Conservation (phyloP, 2,113 vertebrate genomes). For the Rhagologus leucostigma region DNA sequence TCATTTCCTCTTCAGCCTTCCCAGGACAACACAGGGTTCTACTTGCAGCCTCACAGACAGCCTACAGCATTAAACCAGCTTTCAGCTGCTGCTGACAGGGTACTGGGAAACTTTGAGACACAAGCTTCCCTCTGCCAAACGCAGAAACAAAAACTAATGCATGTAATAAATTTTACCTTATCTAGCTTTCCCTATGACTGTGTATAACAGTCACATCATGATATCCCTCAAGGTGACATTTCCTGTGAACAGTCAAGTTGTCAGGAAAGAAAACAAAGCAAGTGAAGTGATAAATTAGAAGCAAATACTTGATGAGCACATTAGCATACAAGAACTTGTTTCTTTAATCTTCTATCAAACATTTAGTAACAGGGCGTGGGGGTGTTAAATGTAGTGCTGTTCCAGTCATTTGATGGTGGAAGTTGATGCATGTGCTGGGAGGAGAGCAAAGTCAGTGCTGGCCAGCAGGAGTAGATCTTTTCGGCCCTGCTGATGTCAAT, state of each 20-base stretch:
- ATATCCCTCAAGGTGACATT: neutral
- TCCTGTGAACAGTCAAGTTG: neutral
- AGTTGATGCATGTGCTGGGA: neutral
- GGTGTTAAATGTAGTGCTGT: neutral
- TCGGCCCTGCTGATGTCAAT: slow-evolving; percentile 19
- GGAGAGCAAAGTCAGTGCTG: neutral
- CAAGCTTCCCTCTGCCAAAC: neutral
- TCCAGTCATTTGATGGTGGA: neutral
- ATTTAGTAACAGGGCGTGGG: neutral
- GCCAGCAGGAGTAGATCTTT: neutral
- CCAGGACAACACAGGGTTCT: neutral
- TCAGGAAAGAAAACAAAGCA: neutral
- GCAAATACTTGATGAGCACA: neutral
- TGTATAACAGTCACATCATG: neutral
- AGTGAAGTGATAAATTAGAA: neutral
- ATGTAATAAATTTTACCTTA: neutral
- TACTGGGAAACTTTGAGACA: neutral
- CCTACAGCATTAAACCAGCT: neutral
- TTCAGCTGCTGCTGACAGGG: neutral
- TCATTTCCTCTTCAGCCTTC: neutral
- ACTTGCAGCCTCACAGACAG: neutral
- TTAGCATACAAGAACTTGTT: neutral
- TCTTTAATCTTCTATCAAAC: neutral
- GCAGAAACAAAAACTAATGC: neutral
- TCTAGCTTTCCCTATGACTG: neutral